phyloP scores from a whole-genome alignment of 2,113 vertebrate species.

The Cranoglanis bouderius region DNA sequence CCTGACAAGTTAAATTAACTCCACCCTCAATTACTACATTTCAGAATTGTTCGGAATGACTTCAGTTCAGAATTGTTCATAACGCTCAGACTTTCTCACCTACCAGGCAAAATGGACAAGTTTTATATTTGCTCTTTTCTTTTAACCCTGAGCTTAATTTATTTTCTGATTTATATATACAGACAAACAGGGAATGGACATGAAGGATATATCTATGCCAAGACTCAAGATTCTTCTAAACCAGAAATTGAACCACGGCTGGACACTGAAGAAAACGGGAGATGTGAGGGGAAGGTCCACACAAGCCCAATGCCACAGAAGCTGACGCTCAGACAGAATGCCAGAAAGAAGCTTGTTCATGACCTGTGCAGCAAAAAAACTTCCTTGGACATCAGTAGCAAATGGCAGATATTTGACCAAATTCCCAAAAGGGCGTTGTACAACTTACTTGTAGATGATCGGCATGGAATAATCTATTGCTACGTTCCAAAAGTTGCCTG shows the following conservation, averaged over 20 bases:
- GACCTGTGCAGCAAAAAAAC: conserved; percentile 80
- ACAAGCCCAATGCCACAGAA: neutral
- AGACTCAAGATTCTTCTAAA: neutral
- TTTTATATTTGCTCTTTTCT: neutral
- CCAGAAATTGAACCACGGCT: neutral
- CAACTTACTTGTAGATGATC: conserved; percentile 89
- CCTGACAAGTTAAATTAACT: neutral
- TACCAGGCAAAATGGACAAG: neutral
- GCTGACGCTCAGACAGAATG: conserved; percentile 69
- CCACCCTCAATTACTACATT: neutral
- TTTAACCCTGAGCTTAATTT: neutral
- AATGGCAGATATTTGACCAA: conserved; percentile 79
- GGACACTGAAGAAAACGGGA: neutral
- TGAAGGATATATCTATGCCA: too few relatives aligned
- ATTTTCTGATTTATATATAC: neutral
- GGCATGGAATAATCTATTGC: conserved; percentile 89
- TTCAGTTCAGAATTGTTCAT: too few relatives aligned
- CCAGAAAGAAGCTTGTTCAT: conserved; percentile 76
- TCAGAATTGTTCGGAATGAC: neutral
- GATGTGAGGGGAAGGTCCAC: neutral
- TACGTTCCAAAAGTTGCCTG: conserved; percentile 96
- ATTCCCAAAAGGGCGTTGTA: conserved; percentile 78
- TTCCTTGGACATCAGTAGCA: conserved; percentile 69
- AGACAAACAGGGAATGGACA: neutral
- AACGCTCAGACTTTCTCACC: neutral